A percentile compares a stretch with the other conserved stretches of the same genome.
Conservation (phyloP, 35 echinoderm and acorn worm genomes). For the Strongylocentrotus purpuratus region DNA sequence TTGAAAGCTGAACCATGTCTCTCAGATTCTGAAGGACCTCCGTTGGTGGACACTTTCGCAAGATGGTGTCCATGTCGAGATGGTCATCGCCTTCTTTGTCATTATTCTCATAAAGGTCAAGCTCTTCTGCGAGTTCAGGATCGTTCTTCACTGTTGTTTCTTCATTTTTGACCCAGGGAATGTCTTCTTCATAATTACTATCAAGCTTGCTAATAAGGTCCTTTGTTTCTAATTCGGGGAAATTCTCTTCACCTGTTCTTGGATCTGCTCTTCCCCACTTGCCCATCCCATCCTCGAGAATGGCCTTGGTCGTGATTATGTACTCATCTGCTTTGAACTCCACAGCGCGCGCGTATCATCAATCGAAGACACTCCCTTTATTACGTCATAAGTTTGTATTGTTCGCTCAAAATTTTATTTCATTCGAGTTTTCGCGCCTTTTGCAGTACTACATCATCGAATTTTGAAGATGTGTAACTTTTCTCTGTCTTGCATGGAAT, state of each 20-base stretch:
- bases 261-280: no score
- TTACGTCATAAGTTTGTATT: not conserved
- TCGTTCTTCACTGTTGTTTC: not conserved
- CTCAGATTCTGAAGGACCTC: not conserved
- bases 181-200: no score
- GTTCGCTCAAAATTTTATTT: not conserved
- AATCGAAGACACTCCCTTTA: not conserved
- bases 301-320: no score
- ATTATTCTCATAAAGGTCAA: not conserved
- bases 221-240: no score
- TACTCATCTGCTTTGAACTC: no score
- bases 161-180: no score
- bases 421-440: not conserved
- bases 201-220: no score
- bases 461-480: no score
- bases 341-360: not conserved
- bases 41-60: not conserved
- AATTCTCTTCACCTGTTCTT: no score
- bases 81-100: not conserved
- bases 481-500: no score
- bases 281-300: no score
- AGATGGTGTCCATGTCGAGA: not conserved
- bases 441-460: no score
- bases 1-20: not conserved
- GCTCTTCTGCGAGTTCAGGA: not conserved